phyloP scores from a whole-genome alignment of 1,140 invertebrate genomes.

The Orchesella cincta region DNA sequence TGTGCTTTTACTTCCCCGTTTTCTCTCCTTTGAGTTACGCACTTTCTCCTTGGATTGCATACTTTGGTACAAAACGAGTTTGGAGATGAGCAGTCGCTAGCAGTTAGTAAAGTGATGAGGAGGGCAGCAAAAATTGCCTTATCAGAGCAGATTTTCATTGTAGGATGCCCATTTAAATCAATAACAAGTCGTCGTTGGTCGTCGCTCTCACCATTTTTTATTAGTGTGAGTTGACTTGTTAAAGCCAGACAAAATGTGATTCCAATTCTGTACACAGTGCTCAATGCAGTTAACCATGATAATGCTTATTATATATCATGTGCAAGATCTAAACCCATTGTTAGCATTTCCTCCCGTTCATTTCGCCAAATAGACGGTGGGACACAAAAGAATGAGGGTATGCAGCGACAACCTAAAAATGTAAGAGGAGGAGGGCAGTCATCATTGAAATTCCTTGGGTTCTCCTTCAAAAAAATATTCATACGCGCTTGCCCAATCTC shows the following conservation, averaged over 20 bases:
- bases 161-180: constrained; percentile 9
- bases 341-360: background rate
- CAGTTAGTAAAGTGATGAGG: background rate
- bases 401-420: too few relatives aligned
- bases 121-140: background rate
- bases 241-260: background rate
- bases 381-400: too few relatives aligned
- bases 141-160: background rate
- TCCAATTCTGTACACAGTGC: background rate
- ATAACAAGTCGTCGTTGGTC: background rate
- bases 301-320: background rate
- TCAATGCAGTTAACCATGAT: background rate
- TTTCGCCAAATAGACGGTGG: background rate
- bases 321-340: background rate
- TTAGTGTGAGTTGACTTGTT: background rate
- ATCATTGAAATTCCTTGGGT: too few relatives aligned
- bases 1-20: background rate
- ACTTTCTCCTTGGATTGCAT: background rate
- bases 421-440: too few relatives aligned
- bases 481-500: too few relatives aligned
- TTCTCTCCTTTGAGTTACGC: background rate
- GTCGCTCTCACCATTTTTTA: background rate
- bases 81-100: too few relatives aligned
- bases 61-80: background rate
- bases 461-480: too few relatives aligned